A percentile compares a stretch with the other conserved stretches of the same genome.
These are phyloP conservation scores for Cosmopolites sordidus DNA, from an alignment of 2,888 invertebrate species.

Conservation along the genomic window DNA sequence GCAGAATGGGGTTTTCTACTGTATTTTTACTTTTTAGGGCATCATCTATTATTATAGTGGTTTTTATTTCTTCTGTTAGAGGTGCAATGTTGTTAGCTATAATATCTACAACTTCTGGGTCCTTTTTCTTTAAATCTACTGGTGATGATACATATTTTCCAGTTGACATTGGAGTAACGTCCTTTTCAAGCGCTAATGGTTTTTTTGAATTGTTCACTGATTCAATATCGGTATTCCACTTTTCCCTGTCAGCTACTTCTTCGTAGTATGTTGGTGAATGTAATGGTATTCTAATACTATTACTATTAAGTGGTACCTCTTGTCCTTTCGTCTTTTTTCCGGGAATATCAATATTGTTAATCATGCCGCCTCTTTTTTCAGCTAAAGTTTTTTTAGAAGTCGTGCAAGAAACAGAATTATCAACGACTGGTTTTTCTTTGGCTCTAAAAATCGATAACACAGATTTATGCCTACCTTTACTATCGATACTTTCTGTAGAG, in stretches of 20 bases:
- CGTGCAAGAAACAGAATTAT: conserved; percentile 10
- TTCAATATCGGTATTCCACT: neutral
- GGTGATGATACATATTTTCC: too few relatives aligned
- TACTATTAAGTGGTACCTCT: conserved; percentile 60
- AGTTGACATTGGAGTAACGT: neutral
- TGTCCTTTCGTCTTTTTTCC: conserved; percentile 47
- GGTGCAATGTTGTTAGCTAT: neutral
- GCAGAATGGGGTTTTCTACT: too few relatives aligned
- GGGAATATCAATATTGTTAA: conserved; percentile 31
- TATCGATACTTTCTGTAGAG: conserved; percentile 47
- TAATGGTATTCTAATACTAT: conserved; percentile 66
- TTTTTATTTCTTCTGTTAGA: neutral
- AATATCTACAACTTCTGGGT: neutral
- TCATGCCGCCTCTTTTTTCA: neutral
- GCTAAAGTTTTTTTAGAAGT: conserved; percentile 35
- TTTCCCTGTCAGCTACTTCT: conserved; percentile 34
- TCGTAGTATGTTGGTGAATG: conserved; percentile 70
- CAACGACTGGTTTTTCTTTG: conserved; percentile 49
- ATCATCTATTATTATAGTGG: neutral
- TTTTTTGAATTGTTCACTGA: neutral
- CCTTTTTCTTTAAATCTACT: neutral
- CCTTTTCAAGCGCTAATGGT: neutral
- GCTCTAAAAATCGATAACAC: conserved; percentile 65
- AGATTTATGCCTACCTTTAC: conserved; percentile 57
- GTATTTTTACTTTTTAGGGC: neutral